Base-by-base conservation (phyloP, 92 coral and sea anemone species). In the Paramuricea clavata region DNA sequence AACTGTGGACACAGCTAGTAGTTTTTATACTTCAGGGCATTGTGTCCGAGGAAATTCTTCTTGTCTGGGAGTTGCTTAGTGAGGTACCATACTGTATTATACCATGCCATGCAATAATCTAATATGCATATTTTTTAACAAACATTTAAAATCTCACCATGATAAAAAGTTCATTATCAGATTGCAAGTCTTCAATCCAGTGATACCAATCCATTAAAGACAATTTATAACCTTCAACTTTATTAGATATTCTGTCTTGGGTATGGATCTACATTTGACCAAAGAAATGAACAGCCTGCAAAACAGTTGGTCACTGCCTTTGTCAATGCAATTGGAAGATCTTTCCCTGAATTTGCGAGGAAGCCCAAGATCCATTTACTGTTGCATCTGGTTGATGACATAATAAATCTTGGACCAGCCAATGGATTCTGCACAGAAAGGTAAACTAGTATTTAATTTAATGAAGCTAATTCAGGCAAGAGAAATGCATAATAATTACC, bases 1-100 rank as follows among this genome's bases (percentile, higher is more conserved):
- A 77, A 31, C 69, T 77, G 6, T 77, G 82, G 82, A 77, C 42
- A 34, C 82, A 77, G 28, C 35, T 77, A 5, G 82, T 68, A 26
- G 82, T 77, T 25, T 77, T 77, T 33, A 31, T 77, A 44, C 60
- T 77, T 13, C 42, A 77, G 7, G 82, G 30, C 23, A 47, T 77
- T 6, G 68, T 77, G 25, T 43, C 77, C 25, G 49, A 71, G 26
- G 23, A 71, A 3, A 6, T 16, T 19, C 77, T 71, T 11, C 9
- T 8, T 33, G 49, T 23, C 49, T 71, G 77, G 77, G 77, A 71
- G 50, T 21, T 35, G 10, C 77, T 71, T 9, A 33, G 77, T 36
- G 49, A 71, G 77, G 77, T 71, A 71, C 67, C 4, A 10, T 39
- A 39, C 10, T 39, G 10, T 39, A 4, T 10, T 39, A 39, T 39